phyloP scores from a whole-genome alignment of 2,797 vertebrate species.

The Hippopotamyrus pictus region DNA sequence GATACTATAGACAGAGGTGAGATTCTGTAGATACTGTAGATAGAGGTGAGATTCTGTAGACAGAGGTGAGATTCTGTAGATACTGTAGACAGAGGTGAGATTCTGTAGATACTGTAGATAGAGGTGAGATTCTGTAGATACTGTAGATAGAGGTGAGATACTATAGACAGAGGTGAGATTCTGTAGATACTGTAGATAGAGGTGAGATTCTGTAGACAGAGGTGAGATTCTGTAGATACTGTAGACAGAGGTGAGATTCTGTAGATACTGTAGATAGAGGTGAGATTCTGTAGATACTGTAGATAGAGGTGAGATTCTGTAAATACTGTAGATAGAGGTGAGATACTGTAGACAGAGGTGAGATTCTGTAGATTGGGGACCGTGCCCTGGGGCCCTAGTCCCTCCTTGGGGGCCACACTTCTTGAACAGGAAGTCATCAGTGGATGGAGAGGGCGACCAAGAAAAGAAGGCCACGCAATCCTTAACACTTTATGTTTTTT shows the following conservation, averaged over 20 bases:
- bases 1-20: constrained; percentile 58
- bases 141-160: too few relatives aligned
- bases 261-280: too few relatives aligned
- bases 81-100: constrained; percentile 49
- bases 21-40: constrained; percentile 11
- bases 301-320: too few relatives aligned
- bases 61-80: constrained; percentile 49
- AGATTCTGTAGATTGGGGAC: constrained; percentile 20
- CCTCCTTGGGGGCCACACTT: background rate
- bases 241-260: too few relatives aligned
- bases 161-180: too few relatives aligned
- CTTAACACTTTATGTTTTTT: background rate
- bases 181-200: too few relatives aligned
- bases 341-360: constrained; percentile 57
- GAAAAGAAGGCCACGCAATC: background rate
- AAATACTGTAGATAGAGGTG: too few relatives aligned
- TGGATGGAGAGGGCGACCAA: background rate
- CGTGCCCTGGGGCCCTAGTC: background rate
- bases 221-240: too few relatives aligned
- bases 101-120: background rate
- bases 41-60: constrained; percentile 48
- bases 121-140: too few relatives aligned
- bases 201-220: too few relatives aligned
- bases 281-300: too few relatives aligned
- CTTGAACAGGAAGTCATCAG: background rate